A percentile compares a stretch with the other conserved stretches of the same genome.
These are phyloP conservation scores for Struthio camelus DNA, from an alignment of 2,113 vertebrate species.

Conservation along the genomic window DNA sequence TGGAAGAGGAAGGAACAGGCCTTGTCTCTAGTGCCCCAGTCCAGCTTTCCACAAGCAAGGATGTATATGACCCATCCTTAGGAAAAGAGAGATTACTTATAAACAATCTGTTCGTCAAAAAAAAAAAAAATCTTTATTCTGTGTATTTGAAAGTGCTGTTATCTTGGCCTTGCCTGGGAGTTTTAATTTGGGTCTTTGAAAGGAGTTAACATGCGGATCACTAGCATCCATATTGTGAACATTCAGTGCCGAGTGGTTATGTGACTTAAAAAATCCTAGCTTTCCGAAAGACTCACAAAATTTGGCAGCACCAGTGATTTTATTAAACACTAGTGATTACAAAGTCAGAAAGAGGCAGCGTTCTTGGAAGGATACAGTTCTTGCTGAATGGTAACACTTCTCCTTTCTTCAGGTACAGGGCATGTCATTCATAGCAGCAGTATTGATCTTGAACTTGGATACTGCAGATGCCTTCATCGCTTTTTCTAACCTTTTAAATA, in stretches of 20 bases:
- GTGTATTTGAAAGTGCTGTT: neutral
- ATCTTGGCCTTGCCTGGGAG: neutral
- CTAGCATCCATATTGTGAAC: neutral
- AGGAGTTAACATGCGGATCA: neutral
- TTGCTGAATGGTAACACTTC: neutral
- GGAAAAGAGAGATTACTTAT: neutral
- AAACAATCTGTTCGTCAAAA: neutral
- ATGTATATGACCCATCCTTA: neutral
- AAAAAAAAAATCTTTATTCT: neutral
- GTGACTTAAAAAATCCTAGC: neutral
- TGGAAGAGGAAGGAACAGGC: neutral
- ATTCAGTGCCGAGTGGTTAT: neutral
- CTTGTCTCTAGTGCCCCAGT: neutral
- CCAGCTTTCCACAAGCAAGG: neutral
- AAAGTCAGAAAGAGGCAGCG: neutral
- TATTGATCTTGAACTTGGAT: slow-evolving; percentile 93
- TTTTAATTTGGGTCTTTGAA: neutral
- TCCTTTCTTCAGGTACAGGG: slow-evolving; percentile 87
- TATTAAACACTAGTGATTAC: neutral
- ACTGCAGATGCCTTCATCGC: slow-evolving; percentile 96
- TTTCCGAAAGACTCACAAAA: neutral
- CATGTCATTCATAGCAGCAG: slow-evolving; percentile 97
- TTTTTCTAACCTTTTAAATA: slow-evolving; percentile 96
- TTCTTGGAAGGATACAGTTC: neutral
- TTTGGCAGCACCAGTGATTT: neutral